Evolutionary conservation across 1,140 invertebrate genomes (phyloP), one percentile per base, ranked within the genome.

Genomic region (Lanistes nyassanus): DNA sequence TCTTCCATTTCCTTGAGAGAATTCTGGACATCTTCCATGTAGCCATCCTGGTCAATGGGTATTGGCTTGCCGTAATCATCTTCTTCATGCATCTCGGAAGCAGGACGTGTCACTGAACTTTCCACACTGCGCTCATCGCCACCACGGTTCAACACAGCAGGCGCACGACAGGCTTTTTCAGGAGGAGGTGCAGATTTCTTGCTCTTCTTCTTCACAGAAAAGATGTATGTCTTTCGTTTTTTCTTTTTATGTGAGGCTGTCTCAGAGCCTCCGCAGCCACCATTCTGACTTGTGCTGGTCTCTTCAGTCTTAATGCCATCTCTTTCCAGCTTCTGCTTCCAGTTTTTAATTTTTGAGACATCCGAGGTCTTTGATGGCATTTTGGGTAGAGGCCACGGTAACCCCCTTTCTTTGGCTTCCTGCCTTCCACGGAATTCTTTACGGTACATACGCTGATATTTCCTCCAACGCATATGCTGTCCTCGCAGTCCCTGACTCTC

Each of bases 271-370:
- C 84, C 58, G 82, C 82, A 19, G 83, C 58, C 39, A 81, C 77
- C 19, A 86, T 75, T 47, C 19, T 47, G 42, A 47, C 42, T 47
- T 47, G 9, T 16, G 19, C 42, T 47, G 42, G 42, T 16, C 16
- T 84, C 82, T 75, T 82, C 78, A n/a, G 84, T 77, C 69, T 80
- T 81, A 11, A 81, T 75, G 64, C 85, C 80, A 53, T 81, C 78
- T 64, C 83, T 80, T 42, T 80, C 65, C 67, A 80, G 80, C 67
- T 83, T 87, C 21, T 79, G 83, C 67, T 83, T 85, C 86, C 85
- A 86, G 34, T 82, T 82, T 80, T 86, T 86, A 26, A 87, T 85
- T 60, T 87, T 86, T 21, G 82, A 82, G 36, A 85, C 75, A 71
- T 87, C 85, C 26, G 79, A 79, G 13, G 84, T 85, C 74, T 87